phyloP scores from a whole-genome alignment of 2,888 invertebrate genomes.

The Hypena proboscidalis region DNA sequence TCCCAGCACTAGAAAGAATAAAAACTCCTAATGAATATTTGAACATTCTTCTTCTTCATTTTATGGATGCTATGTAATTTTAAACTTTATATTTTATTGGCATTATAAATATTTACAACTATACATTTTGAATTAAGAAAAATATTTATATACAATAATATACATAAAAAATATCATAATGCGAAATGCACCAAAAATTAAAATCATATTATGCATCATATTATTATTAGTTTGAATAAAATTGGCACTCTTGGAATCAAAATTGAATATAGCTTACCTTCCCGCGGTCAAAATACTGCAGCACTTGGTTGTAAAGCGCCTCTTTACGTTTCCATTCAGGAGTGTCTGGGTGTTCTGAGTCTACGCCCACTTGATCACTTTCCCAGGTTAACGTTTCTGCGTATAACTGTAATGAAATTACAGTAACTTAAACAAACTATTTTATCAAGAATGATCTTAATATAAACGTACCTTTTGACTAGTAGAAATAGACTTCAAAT shows the following conservation, averaged over 20 bases:
- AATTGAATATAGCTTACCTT: constrained; percentile 85
- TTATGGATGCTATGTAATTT: too few species aligned
- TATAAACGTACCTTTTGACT: too few species aligned
- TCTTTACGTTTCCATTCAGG: constrained; percentile 97
- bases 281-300: constrained; percentile 96
- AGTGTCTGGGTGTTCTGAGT: constrained; percentile 89
- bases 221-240: too few species aligned
- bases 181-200: too few species aligned
- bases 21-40: neutral
- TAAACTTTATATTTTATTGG: too few species aligned
- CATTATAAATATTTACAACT: too few species aligned
- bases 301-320: constrained; percentile 93
- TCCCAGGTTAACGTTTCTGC: constrained; percentile 96
- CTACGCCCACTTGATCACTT: constrained; percentile 87
- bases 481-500: too few species aligned
- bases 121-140: too few species aligned
- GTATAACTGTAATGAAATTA: constrained; percentile 86
- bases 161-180: too few species aligned
- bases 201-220: too few species aligned
- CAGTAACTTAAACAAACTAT: neutral
- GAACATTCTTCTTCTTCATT: too few species aligned
- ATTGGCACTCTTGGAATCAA: neutral
- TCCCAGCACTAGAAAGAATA: constrained; percentile 92
- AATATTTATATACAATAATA: too few species aligned
- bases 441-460: neutral